Base-by-base conservation (phyloP, 2,888 invertebrate species). In the Drosophila algonquin region DNA sequence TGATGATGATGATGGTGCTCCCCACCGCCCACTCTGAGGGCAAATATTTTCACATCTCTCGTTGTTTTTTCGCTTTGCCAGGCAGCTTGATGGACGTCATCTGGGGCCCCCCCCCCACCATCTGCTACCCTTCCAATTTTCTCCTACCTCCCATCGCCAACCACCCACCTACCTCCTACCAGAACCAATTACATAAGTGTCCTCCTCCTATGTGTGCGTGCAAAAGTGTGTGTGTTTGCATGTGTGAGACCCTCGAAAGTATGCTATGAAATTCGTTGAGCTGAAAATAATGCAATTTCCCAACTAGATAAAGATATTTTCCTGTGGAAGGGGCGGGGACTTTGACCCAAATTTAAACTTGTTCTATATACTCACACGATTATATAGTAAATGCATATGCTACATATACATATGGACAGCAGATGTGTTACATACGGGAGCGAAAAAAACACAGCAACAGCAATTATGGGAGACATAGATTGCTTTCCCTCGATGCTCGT, bases 261-360 rank as follows among this genome's bases (percentile, higher is more conserved):
- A 56, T 84, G 73, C 87, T 81, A 77, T 71, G 76, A 21, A 73
- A 86, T 73, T 68, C 69, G 54, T 59, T 86, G 57, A 70, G 60
- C 53, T 76, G 80, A 68, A 72, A 70, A 55, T 77, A 77, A 82
- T 76, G 73, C 86, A 82, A 86, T 82, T 73, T 83, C 74, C 51
- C 52, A 62, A 45, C 50, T 32, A 68, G 55, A 53, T 62, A 65
- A 14, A 59, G 53, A 35, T 71, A 40, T 47, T 61, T 58, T 52
- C 68, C 56, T 52, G 45, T 44, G 44, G n/a, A 18, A 32, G 14
- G n/a, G 35, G 16, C 47, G 18, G 27, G 60, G 18, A 18, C 65
- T 73, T 67, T 87, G 82, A 83, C 82, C 82, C 40, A 84, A 82
- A 80, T 81, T 72, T 81, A 40, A 72, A 81, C 53, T 63, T 56